Conservation (phyloP, 2,113 vertebrate species). For the Melanotaenia duboulayi region DNA sequence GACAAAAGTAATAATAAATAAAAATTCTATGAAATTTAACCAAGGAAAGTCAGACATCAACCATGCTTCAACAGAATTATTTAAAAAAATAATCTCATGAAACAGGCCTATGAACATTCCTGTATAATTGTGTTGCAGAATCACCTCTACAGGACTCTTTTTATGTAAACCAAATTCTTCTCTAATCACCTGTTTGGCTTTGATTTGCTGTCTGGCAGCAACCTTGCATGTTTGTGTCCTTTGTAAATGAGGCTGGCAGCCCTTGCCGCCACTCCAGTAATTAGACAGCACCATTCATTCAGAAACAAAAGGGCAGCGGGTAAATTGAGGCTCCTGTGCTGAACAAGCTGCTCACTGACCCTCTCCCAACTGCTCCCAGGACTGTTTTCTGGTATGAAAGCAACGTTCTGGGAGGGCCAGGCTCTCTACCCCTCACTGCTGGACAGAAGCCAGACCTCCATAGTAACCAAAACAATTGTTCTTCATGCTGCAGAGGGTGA, state of each 20-base stretch:
- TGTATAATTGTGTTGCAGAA: conserved; percentile 34
- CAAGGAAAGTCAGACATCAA: too few relatives aligned
- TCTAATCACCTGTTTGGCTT: conserved; percentile 57
- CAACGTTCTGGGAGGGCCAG: conserved; percentile 14
- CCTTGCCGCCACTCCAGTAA: conserved; percentile 61
- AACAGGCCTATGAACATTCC: conserved; percentile 47
- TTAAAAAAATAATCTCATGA: too few relatives aligned
- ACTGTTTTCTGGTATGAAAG: conserved; percentile 36
- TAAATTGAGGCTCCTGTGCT: conserved; percentile 51
- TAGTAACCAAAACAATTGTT: too few relatives aligned
- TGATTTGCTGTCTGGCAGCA: conserved; percentile 54
- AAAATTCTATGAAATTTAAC: too few relatives aligned
- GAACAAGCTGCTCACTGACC: conserved; percentile 69
- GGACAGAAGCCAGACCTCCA: neutral
- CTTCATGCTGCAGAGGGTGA: too few relatives aligned
- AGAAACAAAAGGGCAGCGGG: conserved; percentile 61
- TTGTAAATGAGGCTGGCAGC: conserved; percentile 54
- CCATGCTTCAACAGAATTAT: too few relatives aligned
- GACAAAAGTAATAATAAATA: too few relatives aligned
- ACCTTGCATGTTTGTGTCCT: conserved; percentile 38
- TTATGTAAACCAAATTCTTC: conserved; percentile 48
- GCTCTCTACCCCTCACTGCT: conserved; percentile 1
- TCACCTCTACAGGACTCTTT: conserved; percentile 29
- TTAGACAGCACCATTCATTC: conserved; percentile 73
- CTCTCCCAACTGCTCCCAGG: conserved; percentile 57